These are phyloP conservation scores for Sinosuthora webbiana DNA, from an alignment of 2,113 vertebrate genomes.

Conservation along the genomic window DNA sequence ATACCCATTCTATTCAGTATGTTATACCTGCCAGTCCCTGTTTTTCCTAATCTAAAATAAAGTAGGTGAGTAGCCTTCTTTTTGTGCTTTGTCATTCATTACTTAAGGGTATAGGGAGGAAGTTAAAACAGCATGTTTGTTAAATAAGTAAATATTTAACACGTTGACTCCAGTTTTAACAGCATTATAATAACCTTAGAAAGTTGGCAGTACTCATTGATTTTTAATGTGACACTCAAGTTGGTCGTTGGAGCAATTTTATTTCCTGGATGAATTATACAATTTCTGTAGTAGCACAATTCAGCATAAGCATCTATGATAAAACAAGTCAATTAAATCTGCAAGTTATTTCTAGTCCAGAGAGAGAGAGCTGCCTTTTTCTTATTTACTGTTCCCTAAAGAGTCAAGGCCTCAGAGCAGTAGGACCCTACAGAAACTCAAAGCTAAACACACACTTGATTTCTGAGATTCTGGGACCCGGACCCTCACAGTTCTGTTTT, in stretches of 20 bases:
- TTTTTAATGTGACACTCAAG: neutral
- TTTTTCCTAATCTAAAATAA: slow-evolving; percentile 2
- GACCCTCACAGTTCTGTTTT: neutral
- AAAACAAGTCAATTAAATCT: neutral
- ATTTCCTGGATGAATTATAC: neutral
- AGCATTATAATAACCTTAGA: neutral
- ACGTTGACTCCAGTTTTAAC: neutral
- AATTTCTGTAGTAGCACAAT: neutral
- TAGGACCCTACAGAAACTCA: neutral
- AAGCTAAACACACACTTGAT: neutral
- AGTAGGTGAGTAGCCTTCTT: neutral
- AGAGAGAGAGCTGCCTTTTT: neutral
- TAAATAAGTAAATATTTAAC: slow-evolving; percentile 13
- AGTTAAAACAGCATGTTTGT: neutral
- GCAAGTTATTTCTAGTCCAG: neutral
- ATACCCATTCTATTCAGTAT: neutral
- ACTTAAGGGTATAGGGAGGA: neutral
- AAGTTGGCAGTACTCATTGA: neutral
- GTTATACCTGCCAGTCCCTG: neutral
- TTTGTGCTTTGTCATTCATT: slow-evolving; percentile 5
- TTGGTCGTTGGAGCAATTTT: neutral
- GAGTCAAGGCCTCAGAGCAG: neutral
- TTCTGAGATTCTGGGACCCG: neutral
- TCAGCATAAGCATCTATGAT: neutral
- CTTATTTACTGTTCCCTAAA: neutral